Base-by-base conservation (phyloP, 2,888 invertebrate genomes). In the Tillus elongatus region DNA sequence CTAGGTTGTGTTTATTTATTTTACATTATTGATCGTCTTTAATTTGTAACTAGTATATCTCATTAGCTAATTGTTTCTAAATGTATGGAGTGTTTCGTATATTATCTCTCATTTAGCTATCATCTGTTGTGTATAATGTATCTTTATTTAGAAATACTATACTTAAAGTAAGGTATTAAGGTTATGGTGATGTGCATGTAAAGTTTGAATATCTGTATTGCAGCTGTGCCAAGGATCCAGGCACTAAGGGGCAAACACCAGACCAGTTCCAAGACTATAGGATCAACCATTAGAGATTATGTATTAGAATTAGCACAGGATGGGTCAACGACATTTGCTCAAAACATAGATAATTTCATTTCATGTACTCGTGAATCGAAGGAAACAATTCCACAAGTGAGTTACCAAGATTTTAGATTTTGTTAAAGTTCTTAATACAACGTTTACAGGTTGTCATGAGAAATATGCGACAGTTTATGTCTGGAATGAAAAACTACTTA, bases 401-500 rank as follows among this genome's bases (percentile, higher is more conserved):
- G 11, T 29, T 29, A 11, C 6, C 30, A n/a, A 11, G 9, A n/a
- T 31, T 13, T 4, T 8, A 30, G 33, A n/a, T 32, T 13, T 13
- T 9, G 4, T 33, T 2, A 14, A 11, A 36, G 16, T 19, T 2
- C 11, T 36, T 10, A 16, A 35, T 15, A 11, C 12, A 9, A 3
- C 4, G 9, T 2, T 32, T 13, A 8, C 30, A 35, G 72, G 74
- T 89, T 39, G 86, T 86, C 45, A 87, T 88, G 87, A 73, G 87
- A 41, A 88, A 88, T 57, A 87, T 93, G 72, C 76, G 95, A 1
- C 93, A 95, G 64, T 97, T 96, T 61, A 93, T 96, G 89, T 93
- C 89, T 10, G 96, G 95, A 37, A 95, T 97, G 82, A 96, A 96
- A 66, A 97, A 97, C 66, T 97, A 95, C 65, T 72, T 96, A 41